Conservation (phyloP, 1,140 invertebrate species). For the Anastrepha obliqua region DNA sequence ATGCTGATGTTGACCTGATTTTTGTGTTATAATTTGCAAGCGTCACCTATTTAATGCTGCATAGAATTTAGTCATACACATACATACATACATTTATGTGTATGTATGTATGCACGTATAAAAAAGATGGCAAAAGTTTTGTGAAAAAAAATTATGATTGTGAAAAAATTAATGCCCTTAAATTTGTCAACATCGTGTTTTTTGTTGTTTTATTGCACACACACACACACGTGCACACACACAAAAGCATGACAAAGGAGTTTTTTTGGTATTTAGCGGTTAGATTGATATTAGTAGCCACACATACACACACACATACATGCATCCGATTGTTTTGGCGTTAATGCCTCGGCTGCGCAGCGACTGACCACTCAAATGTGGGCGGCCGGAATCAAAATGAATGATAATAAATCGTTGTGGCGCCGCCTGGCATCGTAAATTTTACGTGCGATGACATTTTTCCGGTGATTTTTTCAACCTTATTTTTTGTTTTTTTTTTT, state of each 20-base stretch:
- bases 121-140: too few species aligned
- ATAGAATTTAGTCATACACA: neutral
- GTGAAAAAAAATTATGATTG: conserved; percentile 9
- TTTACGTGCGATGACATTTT: conserved; percentile 43
- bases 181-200: conserved; percentile 45
- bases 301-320: neutral
- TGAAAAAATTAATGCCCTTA: conserved; percentile 50
- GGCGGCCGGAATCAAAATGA: conserved; percentile 31
- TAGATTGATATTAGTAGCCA: conserved; percentile 31
- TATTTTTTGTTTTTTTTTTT: conserved; percentile 3
- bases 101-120: neutral
- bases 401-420: conserved; percentile 54
- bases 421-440: conserved; percentile 53
- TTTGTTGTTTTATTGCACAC: neutral
- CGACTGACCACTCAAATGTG: neutral
- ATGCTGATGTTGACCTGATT: conserved; percentile 52
- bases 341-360: neutral
- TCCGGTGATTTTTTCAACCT: conserved; percentile 6
- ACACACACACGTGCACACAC: neutral
- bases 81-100: neutral
- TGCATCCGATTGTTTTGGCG: neutral
- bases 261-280: conserved; percentile 21
- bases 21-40: conserved; percentile 36
- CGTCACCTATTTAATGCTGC: conserved; percentile 16
- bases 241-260: neutral